A percentile compares a stretch with the other conserved stretches of the same genome.
Evolutionary conservation across 2,797 vertebrate genomes (phyloP).

Genomic region (Arrhamphus sclerolepis): DNA sequence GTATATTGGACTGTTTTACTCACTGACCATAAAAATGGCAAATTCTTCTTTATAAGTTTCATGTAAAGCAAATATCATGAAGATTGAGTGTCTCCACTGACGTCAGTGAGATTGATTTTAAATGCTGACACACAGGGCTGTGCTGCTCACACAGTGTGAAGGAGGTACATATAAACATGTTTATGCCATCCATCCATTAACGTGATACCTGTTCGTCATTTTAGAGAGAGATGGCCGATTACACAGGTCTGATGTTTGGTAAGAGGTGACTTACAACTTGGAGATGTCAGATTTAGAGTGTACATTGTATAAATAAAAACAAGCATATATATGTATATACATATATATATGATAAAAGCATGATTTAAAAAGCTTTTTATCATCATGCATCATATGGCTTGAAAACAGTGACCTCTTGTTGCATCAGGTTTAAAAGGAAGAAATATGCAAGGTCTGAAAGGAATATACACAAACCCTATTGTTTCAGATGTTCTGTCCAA

Average conservation of each 20-base stretch:
- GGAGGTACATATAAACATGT: background rate
- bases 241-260: background rate
- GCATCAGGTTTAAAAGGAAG: background rate
- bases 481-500: constrained; percentile 2
- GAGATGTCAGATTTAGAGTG: background rate
- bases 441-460: background rate
- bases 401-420: background rate
- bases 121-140: constrained; percentile 9
- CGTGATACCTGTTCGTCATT: background rate
- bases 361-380: background rate
- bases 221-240: background rate
- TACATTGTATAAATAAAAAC: too few relatives aligned
- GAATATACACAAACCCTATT: background rate
- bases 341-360: too few relatives aligned
- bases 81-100: constrained; percentile 29
- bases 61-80: constrained; percentile 44
- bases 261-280: background rate
- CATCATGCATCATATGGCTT: background rate
- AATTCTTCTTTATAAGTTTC: constrained; percentile 35
- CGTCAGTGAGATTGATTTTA: constrained; percentile 25
- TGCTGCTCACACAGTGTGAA: constrained; percentile 4
- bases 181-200: background rate
- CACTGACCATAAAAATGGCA: constrained; percentile 39
- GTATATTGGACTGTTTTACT: constrained; percentile 37
- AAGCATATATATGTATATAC: too few relatives aligned